These are phyloP conservation scores for Lethrus apterus DNA, from an alignment of 1,140 invertebrate genomes.

Conservation along the genomic window DNA sequence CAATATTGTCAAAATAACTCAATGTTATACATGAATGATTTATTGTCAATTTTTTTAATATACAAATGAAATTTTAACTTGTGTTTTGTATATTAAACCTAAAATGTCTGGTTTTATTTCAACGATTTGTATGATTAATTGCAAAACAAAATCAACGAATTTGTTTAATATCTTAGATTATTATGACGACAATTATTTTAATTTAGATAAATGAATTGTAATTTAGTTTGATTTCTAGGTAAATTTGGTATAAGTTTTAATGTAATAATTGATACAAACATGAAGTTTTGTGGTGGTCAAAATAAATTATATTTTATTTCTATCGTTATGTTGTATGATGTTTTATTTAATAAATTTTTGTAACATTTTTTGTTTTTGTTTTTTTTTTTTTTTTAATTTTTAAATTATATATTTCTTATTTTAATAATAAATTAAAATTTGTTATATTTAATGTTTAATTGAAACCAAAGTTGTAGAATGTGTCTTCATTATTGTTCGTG, in stretches of 20 bases:
- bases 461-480: too few species aligned
- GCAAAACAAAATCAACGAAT: too few species aligned
- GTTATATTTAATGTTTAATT: not conserved
- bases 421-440: not conserved
- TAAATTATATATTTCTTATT: not conserved
- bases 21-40: constrained; percentile 36
- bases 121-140: too few species aligned
- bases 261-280: too few species aligned
- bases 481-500: too few species aligned
- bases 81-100: constrained; percentile 13
- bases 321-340: constrained; percentile 14
- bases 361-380: constrained; percentile 13
- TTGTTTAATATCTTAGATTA: too few species aligned
- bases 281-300: too few species aligned
- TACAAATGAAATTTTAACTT: constrained; percentile 29
- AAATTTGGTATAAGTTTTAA: constrained; percentile 2
- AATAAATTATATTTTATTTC: constrained; percentile 15
- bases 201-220: too few species aligned
- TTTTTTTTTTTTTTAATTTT: constrained; percentile 4
- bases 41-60: constrained; percentile 41
- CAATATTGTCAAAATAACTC: constrained; percentile 32
- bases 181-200: too few species aligned
- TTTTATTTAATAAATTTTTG: constrained; percentile 16
- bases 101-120: too few species aligned
- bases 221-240: constrained; percentile 6